These are phyloP conservation scores for Brachypteracias leptosomus DNA, from an alignment of 2,113 vertebrate genomes.

Conservation along the genomic window DNA sequence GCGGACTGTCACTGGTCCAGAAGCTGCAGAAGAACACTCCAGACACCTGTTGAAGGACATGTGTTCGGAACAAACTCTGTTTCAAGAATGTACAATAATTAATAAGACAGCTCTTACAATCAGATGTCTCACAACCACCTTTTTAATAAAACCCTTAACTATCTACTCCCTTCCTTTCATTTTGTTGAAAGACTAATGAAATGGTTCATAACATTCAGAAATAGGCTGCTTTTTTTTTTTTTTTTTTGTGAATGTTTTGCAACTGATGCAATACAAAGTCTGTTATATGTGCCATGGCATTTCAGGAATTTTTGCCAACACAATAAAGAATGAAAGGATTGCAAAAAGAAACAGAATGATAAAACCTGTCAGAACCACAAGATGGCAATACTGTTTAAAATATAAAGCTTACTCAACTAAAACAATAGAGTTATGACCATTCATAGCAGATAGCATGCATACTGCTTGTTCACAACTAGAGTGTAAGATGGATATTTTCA, in stretches of 20 bases:
- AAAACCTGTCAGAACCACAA: slow-evolving; percentile 46
- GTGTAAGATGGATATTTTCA: background rate
- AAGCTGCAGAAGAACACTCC: background rate
- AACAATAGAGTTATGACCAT: background rate
- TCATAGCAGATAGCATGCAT: background rate
- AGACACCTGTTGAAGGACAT: background rate
- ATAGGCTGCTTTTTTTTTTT: background rate
- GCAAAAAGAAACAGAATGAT: background rate
- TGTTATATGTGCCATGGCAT: background rate
- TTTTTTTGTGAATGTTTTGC: background rate
- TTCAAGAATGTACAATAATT: background rate
- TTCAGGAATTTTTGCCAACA: background rate
- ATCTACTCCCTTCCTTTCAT: background rate
- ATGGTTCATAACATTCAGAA: background rate
- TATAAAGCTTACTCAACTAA: background rate
- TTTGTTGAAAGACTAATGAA: background rate
- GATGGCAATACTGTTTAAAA: slow-evolving; percentile 72
- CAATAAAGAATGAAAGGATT: background rate
- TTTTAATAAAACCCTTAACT: background rate
- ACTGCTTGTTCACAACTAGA: background rate
- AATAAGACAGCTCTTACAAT: background rate
- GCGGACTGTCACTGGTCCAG: background rate
- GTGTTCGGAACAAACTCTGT: background rate
- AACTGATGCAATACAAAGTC: background rate
- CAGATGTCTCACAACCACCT: background rate